Conservation (phyloP, 2,888 invertebrate genomes). For the Platerodrilus igneus region DNA sequence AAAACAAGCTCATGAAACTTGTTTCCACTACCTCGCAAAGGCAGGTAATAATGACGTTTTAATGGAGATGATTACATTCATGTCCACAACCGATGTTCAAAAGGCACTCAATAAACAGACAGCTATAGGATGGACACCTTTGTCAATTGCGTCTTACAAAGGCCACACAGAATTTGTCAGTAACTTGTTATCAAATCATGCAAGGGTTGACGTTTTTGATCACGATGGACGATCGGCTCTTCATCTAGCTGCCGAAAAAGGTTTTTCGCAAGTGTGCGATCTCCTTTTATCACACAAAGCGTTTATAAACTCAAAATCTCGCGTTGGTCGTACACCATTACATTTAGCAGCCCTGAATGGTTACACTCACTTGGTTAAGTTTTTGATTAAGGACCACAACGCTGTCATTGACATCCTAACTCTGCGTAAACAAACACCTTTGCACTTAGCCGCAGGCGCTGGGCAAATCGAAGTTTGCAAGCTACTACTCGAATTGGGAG, state of each 20-base stretch:
- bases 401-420: conserved; percentile 95
- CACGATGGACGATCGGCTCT: conserved; percentile 91
- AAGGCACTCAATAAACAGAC: conserved; percentile 92
- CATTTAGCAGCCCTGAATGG: conserved; percentile 97
- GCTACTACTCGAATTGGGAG: conserved; percentile 84
- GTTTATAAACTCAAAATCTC: conserved; percentile 97
- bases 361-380: conserved; percentile 82
- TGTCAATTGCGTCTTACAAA: conserved; percentile 91
- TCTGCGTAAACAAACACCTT: conserved; percentile 91
- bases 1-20: conserved; percentile 84
- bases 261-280: conserved; percentile 85
- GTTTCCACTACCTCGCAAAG: conserved; percentile 91
- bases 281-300: conserved; percentile 91
- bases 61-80: conserved; percentile 87
- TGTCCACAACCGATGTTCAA: conserved; percentile 86
- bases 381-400: conserved; percentile 90
- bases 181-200: conserved; percentile 86
- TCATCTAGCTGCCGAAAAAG: conserved; percentile 92
- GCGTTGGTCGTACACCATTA: conserved; percentile 93
- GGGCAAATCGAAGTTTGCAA: conserved; percentile 96
- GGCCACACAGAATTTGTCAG: conserved; percentile 93
- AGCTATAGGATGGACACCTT: conserved; percentile 93
- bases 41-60: conserved; percentile 95
- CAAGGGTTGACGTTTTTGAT: conserved; percentile 98
- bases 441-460: conserved; percentile 93